A percentile compares a stretch with the other conserved stretches of the same genome.
phyloP scores from a whole-genome alignment of 2,797 vertebrate genomes.

The Falco rusticolus region DNA sequence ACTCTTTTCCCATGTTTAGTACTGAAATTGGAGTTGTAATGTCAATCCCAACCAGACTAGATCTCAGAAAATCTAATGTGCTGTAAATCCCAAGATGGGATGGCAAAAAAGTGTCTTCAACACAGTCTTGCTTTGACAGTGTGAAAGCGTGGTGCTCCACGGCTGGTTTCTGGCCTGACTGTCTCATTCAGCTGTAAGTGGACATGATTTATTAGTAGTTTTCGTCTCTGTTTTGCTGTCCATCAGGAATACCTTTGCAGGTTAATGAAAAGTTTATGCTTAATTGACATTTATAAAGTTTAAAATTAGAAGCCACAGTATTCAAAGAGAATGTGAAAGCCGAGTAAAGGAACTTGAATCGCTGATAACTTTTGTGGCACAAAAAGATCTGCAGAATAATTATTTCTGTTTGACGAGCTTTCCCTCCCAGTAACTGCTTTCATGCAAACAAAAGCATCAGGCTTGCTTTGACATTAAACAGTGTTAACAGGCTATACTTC shows the following conservation, averaged over 20 bases:
- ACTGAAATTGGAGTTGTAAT: background rate
- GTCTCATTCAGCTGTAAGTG: background rate
- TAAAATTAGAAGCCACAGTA: background rate
- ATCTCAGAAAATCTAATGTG: background rate
- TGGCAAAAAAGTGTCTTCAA: background rate
- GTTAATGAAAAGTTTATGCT: background rate
- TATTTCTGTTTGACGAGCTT: background rate
- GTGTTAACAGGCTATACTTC: background rate
- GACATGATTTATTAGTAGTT: background rate
- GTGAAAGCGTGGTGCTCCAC: background rate
- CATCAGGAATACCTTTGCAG: background rate
- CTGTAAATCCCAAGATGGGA: too few species aligned
- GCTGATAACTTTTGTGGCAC: background rate
- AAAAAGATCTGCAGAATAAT: background rate
- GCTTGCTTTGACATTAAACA: conserved; percentile 43
- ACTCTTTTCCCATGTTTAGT: background rate
- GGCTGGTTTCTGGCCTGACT: background rate
- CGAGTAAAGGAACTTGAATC: background rate
- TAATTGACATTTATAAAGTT: background rate
- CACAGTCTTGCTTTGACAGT: background rate
- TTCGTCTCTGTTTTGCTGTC: background rate
- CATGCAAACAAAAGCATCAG: conserved; percentile 11
- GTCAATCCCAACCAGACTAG: background rate
- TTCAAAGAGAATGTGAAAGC: background rate
- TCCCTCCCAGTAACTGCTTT: background rate